A percentile compares a stretch with the other conserved stretches of the same genome.
Conservation (phyloP, 2,888 invertebrate genomes). For the Amphipyra berbera region DNA sequence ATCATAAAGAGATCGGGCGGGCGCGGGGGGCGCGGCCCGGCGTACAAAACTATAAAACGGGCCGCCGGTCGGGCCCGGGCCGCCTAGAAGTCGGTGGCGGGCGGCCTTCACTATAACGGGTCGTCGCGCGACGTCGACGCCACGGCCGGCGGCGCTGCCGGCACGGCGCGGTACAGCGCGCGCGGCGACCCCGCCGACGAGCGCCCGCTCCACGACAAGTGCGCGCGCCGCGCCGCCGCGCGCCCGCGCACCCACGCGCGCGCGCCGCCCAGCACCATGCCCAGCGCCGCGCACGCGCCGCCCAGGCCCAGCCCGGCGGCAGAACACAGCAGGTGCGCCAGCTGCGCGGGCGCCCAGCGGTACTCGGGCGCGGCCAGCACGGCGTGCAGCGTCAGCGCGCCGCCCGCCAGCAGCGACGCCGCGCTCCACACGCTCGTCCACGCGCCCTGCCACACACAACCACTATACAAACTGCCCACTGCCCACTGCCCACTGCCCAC, state of each 20-base stretch:
- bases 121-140: conserved; percentile 67
- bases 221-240: conserved; percentile 65
- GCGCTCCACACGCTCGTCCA: conserved; percentile 48
- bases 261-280: conserved; percentile 43
- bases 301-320: conserved; percentile 60
- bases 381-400: conserved; percentile 58
- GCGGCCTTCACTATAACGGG: conserved; percentile 81
- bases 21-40: conserved; percentile 12
- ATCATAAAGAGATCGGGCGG: conserved; percentile 59
- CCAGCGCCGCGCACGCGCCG: conserved; percentile 64
- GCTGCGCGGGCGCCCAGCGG: conserved; percentile 39
- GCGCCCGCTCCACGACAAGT: conserved; percentile 57
- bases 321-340: conserved; percentile 35
- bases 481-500: too few species aligned
- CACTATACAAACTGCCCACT: neutral
- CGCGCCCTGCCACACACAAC: conserved; percentile 64
- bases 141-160: conserved; percentile 24
- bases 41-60: conserved; percentile 61
- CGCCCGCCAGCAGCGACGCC: conserved; percentile 57
- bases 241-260: conserved; percentile 21
- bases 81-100: conserved; percentile 66
- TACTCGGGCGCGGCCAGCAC: conserved; percentile 63
- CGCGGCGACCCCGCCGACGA: conserved; percentile 36
- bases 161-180: conserved; percentile 59
- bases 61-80: conserved; percentile 50